phyloP scores from a whole-genome alignment of 2,113 vertebrate species.

The Cephalopterus ornatus region DNA sequence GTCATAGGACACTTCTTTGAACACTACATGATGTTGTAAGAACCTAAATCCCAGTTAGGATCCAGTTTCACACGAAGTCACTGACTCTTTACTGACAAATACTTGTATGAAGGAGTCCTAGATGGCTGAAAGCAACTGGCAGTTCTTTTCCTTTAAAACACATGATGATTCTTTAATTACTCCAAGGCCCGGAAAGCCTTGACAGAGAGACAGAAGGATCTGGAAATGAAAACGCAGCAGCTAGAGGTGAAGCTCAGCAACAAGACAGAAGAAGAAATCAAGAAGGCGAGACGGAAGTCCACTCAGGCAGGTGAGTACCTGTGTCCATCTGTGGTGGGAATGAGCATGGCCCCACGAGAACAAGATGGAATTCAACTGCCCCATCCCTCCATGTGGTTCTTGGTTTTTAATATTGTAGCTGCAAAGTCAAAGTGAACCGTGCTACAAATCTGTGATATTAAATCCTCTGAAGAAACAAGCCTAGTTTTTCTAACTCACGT shows the following conservation, averaged over 20 bases:
- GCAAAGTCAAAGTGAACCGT: background rate
- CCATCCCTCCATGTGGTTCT: accelerated
- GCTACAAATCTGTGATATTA: background rate
- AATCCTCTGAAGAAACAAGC: background rate
- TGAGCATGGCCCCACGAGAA: background rate
- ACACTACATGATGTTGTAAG: background rate
- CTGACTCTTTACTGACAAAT: background rate
- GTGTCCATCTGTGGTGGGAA: accelerated
- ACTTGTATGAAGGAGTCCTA: background rate
- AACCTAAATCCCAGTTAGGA: background rate
- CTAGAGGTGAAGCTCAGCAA: slow-evolving; percentile 93
- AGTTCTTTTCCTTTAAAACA: background rate
- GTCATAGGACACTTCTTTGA: background rate
- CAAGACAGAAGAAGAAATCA: slow-evolving; percentile 97
- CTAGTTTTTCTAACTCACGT: background rate
- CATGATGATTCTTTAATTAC: background rate
- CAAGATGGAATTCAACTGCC: background rate
- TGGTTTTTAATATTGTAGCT: background rate
- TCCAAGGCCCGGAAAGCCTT: slow-evolving; percentile 89
- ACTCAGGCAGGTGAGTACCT: slow-evolving; percentile 91
- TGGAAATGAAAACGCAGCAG: slow-evolving; percentile 96
- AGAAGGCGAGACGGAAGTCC: slow-evolving; percentile 95
- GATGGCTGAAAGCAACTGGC: background rate
- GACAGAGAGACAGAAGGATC: slow-evolving; percentile 92
- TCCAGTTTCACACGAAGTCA: background rate